phyloP scores from a whole-genome alignment of 2,888 invertebrate genomes.

The Cheilosia scutellata region DNA sequence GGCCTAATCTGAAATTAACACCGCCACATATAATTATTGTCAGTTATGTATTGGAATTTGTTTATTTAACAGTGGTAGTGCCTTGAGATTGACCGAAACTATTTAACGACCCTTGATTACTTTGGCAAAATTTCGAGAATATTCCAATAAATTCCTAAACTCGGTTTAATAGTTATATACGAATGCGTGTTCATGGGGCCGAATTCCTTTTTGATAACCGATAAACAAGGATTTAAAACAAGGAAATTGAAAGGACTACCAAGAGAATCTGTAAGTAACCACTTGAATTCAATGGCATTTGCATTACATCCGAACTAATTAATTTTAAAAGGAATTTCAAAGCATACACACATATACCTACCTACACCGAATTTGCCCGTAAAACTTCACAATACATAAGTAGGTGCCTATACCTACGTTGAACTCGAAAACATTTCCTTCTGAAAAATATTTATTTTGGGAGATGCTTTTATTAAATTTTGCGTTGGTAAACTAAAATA shows the following conservation, averaged over 20 bases:
- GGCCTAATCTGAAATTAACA: conserved; percentile 49
- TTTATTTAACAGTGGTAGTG: conserved; percentile 5
- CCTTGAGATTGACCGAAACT: conserved; percentile 8
- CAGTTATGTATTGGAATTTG: conserved; percentile 26
- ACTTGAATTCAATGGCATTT: no score
- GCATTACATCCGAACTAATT: no score
- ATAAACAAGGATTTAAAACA: no score
- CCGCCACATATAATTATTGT: conserved; percentile 34
- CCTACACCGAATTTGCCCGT: neutral
- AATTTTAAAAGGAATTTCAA: no score
- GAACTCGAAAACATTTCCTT: neutral
- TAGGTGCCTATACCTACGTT: neutral
- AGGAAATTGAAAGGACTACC: no score
- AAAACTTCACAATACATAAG: neutral
- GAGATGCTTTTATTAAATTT: conserved; percentile 34
- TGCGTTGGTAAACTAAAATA: conserved; percentile 32
- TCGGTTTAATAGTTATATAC: no score
- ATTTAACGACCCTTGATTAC: conserved; percentile 10
- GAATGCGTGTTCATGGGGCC: no score
- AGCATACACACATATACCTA: no score
- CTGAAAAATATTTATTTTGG: conserved; percentile 6
- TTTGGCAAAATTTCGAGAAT: neutral
- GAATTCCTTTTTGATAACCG: no score
- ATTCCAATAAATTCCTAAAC: conserved; percentile 2
- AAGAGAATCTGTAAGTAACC: no score